Percentiles rank a stretch among this genome's conserved stretches.
phyloP scores from a whole-genome alignment of 2,113 vertebrate species.

The Oreochromis aureus region DNA sequence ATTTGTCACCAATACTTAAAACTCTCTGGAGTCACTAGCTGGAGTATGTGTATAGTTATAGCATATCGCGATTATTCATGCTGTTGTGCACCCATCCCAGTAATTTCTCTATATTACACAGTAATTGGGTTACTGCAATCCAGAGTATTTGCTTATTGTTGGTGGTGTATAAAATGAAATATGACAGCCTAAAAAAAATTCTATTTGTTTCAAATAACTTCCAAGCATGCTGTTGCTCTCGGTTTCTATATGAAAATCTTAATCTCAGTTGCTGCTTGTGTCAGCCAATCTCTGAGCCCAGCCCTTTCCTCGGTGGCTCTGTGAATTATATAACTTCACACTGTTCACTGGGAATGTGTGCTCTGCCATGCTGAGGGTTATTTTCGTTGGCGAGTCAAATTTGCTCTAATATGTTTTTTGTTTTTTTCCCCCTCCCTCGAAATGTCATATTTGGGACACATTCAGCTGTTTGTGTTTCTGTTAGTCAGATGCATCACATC shows the following conservation, averaged over 20 bases:
- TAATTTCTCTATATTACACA: background rate
- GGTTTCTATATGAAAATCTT: constrained; percentile 16
- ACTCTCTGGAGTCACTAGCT: background rate
- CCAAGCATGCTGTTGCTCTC: background rate
- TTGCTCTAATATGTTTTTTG: constrained; percentile 37
- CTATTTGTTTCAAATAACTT: background rate
- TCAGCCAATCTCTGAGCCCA: constrained; percentile 50
- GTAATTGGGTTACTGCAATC: background rate
- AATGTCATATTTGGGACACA: constrained; percentile 50
- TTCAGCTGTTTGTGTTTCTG: constrained; percentile 1
- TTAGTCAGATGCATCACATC: constrained; percentile 16
- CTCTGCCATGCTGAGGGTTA: constrained; percentile 50
- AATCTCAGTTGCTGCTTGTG: constrained; percentile 37
- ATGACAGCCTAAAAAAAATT: background rate
- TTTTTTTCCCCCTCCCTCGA: background rate
- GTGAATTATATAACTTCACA: constrained; percentile 65
- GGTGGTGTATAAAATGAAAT: background rate
- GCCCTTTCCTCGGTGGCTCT: constrained; percentile 21
- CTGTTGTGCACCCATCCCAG: background rate
- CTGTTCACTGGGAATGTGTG: constrained; percentile 59
- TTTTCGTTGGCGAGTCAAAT: constrained; percentile 58
- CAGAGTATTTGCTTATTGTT: background rate
- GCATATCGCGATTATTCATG: background rate
- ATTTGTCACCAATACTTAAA: background rate
- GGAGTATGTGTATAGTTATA: background rate